Base-by-base conservation (phyloP, 2,888 invertebrate genomes). In the Eupithecia vulgata region DNA sequence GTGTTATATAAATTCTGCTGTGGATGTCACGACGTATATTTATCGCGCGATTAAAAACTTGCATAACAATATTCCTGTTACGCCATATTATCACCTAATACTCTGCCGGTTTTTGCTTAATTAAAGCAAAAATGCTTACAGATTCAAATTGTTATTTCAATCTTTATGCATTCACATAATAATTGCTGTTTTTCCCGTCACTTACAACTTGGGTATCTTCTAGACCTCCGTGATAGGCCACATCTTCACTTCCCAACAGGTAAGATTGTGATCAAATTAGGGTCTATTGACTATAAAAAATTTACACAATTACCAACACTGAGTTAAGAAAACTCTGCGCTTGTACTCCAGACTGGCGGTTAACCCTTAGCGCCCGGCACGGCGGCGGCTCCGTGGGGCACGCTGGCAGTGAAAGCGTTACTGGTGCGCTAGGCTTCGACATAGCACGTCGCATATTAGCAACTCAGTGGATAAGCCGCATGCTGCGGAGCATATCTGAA, bases 1-100 rank as follows among this genome's bases (percentile, higher is more conserved):
- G 35, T 64, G 37, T 35, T 37, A 64, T 61, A 34, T 64, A 64
- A 37, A 64, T 34, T 34, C 62, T 64, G 62, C 62, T 17, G 15
- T 17, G 62, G 30, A 17, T 62, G 8, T 62, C 7, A 17, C 10
- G 62, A 10, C 52, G 52, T 52, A 45, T 45, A 6, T n/a, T 45
- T n/a, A 45, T 45, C 52, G 52, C 4, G 21, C 52, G 21, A 52
- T 52, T 21, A 21, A n/a, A 52, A 52, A n/a, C 7, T 52, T 52
- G 52, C 52, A 10, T 52, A 21, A 52, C 5, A 4, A 21, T 52
- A 21, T 52, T 21, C 0, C 10, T 52, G 10, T 8, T n/a, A 21
- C 21, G n/a, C 3, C 4, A 17, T 6, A 48, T 48, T 6, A 48
- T 17, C 8, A 48, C n/a, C n/a, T 48, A n/a, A 52, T 52, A 21